Conservation (phyloP, 2,888 invertebrate species). For the Macrosoma leucophasiata region DNA sequence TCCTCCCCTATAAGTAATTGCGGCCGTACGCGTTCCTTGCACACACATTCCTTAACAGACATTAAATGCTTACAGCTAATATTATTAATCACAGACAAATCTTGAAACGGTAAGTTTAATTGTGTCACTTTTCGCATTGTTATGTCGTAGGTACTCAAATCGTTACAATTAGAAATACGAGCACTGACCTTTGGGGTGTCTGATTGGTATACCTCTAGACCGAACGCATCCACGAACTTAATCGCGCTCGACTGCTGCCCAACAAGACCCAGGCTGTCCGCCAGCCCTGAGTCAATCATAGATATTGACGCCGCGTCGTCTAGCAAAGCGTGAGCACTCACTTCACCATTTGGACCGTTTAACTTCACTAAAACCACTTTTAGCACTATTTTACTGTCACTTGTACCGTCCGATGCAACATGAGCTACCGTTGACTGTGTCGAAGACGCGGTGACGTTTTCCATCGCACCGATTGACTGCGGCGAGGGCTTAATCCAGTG, state of each 20-base stretch:
- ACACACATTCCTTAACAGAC: conserved; percentile 3
- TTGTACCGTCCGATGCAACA: no score
- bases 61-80: conserved; percentile 1
- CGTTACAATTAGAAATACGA: neutral
- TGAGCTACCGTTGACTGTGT: no score
- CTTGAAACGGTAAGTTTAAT: conserved; percentile 5
- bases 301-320: conserved; percentile 10
- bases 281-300: conserved; percentile 6
- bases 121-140: conserved; percentile 7
- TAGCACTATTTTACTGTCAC: neutral
- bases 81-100: conserved; percentile 4
- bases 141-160: conserved; percentile 2
- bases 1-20: conserved; percentile 9
- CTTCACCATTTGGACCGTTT: conserved; percentile 4
- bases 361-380: conserved; percentile 7
- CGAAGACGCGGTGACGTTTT: no score
- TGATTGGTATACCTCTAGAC: conserved; percentile 8
- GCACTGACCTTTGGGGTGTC: conserved; percentile 8
- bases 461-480: no score
- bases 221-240: conserved; percentile 7
- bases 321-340: conserved; percentile 3
- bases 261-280: conserved; percentile 2
- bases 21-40: conserved; percentile 5
- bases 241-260: conserved; percentile 3
- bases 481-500: conserved; percentile 12